Evolutionary conservation across 2,888 invertebrate species (phyloP).

Genomic region (Tribolium freemani): DNA sequence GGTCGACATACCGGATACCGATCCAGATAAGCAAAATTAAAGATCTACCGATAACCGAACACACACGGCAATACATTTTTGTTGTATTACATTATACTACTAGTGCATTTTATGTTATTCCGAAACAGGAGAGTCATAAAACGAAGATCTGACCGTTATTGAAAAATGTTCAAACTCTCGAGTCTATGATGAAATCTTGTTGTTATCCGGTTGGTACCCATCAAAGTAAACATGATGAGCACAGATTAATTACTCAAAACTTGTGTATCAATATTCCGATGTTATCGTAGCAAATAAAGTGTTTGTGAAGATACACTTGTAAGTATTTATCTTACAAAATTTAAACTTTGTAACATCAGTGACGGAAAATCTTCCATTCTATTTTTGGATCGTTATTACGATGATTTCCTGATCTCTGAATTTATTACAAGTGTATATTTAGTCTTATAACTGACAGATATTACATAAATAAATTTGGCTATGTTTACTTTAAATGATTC

Average conservation of each 20-base stretch:
- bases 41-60: conserved; percentile 56
- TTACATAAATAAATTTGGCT: no score
- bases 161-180: conserved; percentile 1
- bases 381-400: conserved; percentile 45
- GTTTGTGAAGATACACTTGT: conserved; percentile 43
- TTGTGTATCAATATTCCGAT: conserved; percentile 51
- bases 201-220: conserved; percentile 49
- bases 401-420: conserved; percentile 41
- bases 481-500: no score
- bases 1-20: conserved; percentile 49
- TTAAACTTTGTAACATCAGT: conserved; percentile 47
- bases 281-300: conserved; percentile 46
- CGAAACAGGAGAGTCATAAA: not conserved
- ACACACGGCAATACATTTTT: conserved; percentile 42
- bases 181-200: not conserved
- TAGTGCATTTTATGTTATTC: not conserved
- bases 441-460: not conserved
- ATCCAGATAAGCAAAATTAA: conserved; percentile 60
- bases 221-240: conserved; percentile 53
- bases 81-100: conserved; percentile 23
- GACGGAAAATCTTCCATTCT: conserved; percentile 40
- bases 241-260: conserved; percentile 54
- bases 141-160: not conserved
- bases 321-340: conserved; percentile 41
- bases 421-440: conserved; percentile 14